phyloP scores from a whole-genome alignment of 1,140 invertebrate species.

The Kradibia gibbosae region DNA sequence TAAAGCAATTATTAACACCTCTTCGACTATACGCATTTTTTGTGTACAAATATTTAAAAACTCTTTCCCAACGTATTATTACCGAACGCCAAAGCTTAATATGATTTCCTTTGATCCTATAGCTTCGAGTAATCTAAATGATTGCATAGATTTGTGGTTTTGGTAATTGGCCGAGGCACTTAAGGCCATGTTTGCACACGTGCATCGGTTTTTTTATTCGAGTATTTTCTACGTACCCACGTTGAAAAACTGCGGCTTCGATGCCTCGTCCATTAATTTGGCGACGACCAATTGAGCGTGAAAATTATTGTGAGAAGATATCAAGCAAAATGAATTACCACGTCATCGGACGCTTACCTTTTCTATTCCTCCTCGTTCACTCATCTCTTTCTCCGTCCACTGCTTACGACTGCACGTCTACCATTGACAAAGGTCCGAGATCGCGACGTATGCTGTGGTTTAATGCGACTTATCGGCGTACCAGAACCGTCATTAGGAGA shows the following conservation, averaged over 20 bases:
- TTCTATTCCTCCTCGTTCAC: not conserved
- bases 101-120: no score
- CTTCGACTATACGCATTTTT: no score
- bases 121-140: no score
- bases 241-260: not conserved
- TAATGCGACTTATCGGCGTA: not conserved
- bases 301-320: not conserved
- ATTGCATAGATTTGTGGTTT: no score
- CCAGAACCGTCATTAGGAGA: conserved; percentile 32
- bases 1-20: no score
- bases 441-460: not conserved
- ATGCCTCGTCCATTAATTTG: conserved; percentile 12
- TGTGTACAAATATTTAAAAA: no score
- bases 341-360: conserved; percentile 28
- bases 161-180: no score
- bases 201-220: not conserved
- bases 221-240: not conserved
- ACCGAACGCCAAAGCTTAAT: no score
- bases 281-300: not conserved
- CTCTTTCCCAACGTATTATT: not conserved
- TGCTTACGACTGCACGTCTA: not conserved
- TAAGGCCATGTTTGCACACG: not conserved
- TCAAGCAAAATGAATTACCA: conserved; percentile 32
- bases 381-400: not conserved
- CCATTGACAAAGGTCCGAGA: not conserved